Conservation (phyloP, 2,113 vertebrate species). For the Thalassarche chlororhynchos region DNA sequence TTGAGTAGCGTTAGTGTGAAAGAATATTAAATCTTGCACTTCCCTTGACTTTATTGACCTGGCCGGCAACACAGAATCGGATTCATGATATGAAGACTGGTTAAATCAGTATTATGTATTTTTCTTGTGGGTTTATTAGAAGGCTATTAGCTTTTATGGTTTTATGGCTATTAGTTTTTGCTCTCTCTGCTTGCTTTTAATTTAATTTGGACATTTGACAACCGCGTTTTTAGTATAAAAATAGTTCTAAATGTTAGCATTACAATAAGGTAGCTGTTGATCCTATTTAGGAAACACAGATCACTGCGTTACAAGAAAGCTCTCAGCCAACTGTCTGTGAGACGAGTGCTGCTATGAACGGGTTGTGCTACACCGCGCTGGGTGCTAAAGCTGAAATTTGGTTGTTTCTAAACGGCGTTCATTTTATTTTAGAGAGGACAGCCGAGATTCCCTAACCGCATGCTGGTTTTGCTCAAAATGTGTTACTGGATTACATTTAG, state of each 20-base stretch:
- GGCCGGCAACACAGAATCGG: not conserved
- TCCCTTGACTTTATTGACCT: not conserved
- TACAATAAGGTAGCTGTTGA: not conserved
- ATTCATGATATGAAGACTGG: not conserved
- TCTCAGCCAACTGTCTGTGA: not conserved
- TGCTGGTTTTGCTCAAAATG: not conserved
- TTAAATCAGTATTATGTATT: not conserved
- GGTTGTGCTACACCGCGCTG: fast-evolving
- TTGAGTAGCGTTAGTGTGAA: not conserved
- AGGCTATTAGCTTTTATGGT: not conserved
- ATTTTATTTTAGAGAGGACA: not conserved
- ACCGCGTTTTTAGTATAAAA: not conserved
- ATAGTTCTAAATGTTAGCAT: not conserved
- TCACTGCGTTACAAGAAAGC: not conserved
- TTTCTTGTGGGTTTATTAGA: not conserved
- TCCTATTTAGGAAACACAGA: not conserved
- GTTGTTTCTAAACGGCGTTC: not conserved
- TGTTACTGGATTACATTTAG: not conserved
- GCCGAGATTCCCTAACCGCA: not conserved
- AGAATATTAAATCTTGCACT: not conserved
- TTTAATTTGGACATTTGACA: not conserved
- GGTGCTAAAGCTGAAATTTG: not conserved
- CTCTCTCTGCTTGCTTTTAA: not conserved
- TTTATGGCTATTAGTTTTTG: not conserved
- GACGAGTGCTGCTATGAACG: fast-evolving